phyloP scores from a whole-genome alignment of 2,888 invertebrate genomes.

The Machimus atricapillus region DNA sequence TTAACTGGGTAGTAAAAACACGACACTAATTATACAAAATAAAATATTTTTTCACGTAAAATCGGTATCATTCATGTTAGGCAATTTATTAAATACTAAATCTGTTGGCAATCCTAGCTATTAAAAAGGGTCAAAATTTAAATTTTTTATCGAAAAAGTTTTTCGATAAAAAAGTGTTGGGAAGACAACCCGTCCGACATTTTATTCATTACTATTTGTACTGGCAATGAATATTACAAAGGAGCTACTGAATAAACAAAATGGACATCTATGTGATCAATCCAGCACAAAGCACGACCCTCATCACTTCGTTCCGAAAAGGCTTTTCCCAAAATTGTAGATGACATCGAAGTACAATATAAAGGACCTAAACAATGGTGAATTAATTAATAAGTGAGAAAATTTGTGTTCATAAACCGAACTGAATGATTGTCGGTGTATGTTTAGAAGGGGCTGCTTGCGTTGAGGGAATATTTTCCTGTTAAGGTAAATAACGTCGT shows the following conservation, averaged over 20 bases:
- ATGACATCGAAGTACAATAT: neutral
- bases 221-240: neutral
- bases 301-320: neutral
- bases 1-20: neutral
- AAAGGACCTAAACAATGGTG: neutral
- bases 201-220: neutral
- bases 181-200: neutral
- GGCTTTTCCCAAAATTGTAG: neutral
- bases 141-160: neutral
- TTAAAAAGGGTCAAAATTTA: neutral
- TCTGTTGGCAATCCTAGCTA: neutral
- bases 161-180: neutral
- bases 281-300: neutral
- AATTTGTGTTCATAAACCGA: constrained; percentile 3
- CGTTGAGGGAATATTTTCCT: neutral
- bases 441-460: neutral
- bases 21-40: neutral
- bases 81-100: neutral
- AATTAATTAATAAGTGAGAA: constrained; percentile 10
- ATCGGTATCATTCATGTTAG: neutral
- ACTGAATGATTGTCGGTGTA: neutral
- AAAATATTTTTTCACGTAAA: neutral
- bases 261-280: neutral
- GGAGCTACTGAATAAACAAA: neutral
- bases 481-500: neutral